These are phyloP conservation scores for Pelochelys cantorii DNA, from an alignment of 2,797 vertebrate genomes.

Conservation along the genomic window DNA sequence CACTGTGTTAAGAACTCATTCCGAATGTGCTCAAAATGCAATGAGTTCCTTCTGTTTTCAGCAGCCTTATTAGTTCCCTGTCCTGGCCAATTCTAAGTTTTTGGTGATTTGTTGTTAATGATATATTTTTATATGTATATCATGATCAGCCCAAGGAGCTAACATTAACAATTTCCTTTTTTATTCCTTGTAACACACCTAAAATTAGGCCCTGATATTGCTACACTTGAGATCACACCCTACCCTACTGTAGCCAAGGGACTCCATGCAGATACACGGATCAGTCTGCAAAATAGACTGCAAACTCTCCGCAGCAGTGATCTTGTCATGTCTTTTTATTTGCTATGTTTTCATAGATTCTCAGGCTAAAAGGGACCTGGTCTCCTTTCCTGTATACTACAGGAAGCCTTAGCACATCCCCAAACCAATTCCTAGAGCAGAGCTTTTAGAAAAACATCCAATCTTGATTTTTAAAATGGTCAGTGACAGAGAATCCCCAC, in stretches of 20 bases:
- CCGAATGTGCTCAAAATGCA: neutral
- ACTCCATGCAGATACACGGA: accelerated
- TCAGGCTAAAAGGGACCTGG: neutral
- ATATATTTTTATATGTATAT: neutral
- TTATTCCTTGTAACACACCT: neutral
- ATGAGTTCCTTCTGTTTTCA: neutral
- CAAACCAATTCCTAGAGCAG: neutral
- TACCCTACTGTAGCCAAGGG: neutral
- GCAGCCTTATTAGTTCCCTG: neutral
- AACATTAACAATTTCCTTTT: neutral
- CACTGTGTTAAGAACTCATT: neutral
- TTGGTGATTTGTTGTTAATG: neutral
- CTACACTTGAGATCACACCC: neutral
- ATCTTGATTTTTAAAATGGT: neutral
- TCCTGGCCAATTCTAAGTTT: neutral
- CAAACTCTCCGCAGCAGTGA: neutral
- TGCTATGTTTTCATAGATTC: neutral
- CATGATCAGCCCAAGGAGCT: neutral
- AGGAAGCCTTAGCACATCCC: neutral
- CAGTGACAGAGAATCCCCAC: neutral
- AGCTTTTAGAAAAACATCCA: neutral
- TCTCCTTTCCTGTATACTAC: neutral
- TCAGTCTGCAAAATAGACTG: neutral
- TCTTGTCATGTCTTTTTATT: neutral
- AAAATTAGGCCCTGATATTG: neutral